Percentiles rank a stretch among this genome's conserved stretches.
phyloP scores from a whole-genome alignment of 1,140 invertebrate species.

The Microplitis demolitor region DNA sequence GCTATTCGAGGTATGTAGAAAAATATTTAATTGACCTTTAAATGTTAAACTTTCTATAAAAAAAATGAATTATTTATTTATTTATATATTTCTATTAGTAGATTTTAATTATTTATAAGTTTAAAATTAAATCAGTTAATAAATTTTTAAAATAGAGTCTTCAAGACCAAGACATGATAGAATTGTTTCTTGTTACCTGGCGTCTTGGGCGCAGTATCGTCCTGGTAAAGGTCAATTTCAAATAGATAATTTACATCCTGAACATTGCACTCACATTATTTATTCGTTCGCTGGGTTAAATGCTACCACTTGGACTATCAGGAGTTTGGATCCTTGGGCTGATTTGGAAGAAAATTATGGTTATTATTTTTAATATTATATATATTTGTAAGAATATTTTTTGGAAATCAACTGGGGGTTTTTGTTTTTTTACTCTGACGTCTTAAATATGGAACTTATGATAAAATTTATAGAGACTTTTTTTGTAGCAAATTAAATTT shows the following conservation, averaged over 20 bases:
- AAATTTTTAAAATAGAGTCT: conserved; percentile 29
- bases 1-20: no score
- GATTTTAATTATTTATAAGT: no score
- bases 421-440: neutral
- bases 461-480: no score
- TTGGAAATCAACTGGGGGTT: neutral
- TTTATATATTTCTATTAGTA: no score
- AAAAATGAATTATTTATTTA: no score
- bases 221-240: conserved; percentile 68
- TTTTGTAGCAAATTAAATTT: no score
- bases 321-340: conserved; percentile 72
- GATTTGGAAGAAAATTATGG: conserved; percentile 78
- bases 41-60: no score
- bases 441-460: no score
- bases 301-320: conserved; percentile 67
- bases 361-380: conserved; percentile 24
- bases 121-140: neutral
- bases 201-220: conserved; percentile 78
- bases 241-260: conserved; percentile 74
- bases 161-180: conserved; percentile 55
- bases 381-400: neutral
- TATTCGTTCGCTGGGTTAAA: conserved; percentile 87
- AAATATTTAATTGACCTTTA: no score
- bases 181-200: conserved; percentile 79
- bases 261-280: conserved; percentile 84